Percentiles rank a stretch among this genome's conserved stretches.
phyloP scores from a whole-genome alignment of 2,888 invertebrate genomes.

The Iphiclides podalirius region DNA sequence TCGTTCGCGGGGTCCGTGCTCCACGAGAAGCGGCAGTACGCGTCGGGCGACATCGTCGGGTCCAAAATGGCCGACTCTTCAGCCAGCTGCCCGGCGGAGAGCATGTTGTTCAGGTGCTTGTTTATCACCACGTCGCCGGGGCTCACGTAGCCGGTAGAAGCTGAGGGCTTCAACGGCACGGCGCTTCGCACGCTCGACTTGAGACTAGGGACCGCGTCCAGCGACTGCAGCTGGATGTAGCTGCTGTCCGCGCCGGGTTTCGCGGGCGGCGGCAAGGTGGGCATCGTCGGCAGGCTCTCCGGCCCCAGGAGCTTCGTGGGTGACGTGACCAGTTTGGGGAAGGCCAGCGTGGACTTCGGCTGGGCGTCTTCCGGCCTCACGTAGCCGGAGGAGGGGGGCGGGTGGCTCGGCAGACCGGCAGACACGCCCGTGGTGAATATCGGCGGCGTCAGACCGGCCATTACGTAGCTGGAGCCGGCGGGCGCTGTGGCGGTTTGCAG shows the following conservation, averaged over 20 bases:
- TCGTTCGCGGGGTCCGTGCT: conserved; percentile 71
- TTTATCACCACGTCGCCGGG: conserved; percentile 66
- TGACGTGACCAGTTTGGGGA: conserved; percentile 55
- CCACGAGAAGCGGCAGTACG: conserved; percentile 76
- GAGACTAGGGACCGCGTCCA: conserved; percentile 65
- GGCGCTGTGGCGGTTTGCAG: conserved; percentile 38
- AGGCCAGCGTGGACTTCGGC: conserved; percentile 53
- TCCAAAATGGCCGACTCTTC: conserved; percentile 69
- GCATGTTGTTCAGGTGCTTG: conserved; percentile 68
- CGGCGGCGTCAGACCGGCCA: conserved; percentile 63
- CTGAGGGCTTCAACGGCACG: conserved; percentile 54
- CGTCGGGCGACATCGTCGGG: conserved; percentile 73
- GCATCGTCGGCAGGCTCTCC: conserved; percentile 71
- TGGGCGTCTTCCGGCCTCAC: conserved; percentile 62
- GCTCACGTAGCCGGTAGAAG: conserved; percentile 64
- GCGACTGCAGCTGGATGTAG: conserved; percentile 68
- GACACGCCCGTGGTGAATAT: conserved; percentile 60
- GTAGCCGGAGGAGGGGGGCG: conserved; percentile 60
- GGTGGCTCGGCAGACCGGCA: conserved; percentile 41
- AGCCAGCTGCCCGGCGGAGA: conserved; percentile 51
- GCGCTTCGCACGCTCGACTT: conserved; percentile 51
- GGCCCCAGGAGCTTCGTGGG: conserved; percentile 57
- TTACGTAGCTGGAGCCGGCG: conserved; percentile 66
- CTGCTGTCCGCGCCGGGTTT: conserved; percentile 61
- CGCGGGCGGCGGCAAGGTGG: conserved; percentile 60